These are phyloP conservation scores for Aramus guarauna DNA, from an alignment of 2,113 vertebrate species.

Conservation along the genomic window DNA sequence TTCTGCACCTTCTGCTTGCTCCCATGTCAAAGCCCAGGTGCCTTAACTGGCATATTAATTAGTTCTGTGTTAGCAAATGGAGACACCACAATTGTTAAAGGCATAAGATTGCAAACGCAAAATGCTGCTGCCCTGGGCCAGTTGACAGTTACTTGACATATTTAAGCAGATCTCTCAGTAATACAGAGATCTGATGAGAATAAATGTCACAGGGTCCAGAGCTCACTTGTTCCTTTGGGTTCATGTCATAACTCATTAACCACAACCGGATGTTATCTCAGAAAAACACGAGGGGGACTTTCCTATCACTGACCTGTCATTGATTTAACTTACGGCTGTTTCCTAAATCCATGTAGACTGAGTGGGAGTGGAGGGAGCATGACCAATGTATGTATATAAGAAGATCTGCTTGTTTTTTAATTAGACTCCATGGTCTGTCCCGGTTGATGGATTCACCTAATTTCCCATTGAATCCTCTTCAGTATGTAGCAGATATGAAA, in stretches of 20 bases:
- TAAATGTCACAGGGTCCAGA: not conserved
- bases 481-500: not conserved
- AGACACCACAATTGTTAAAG: not conserved
- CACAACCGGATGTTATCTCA: not conserved
- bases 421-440: not conserved
- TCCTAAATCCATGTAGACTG: not conserved
- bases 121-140: not conserved
- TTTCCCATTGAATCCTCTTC: not conserved
- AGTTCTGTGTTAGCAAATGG: not conserved
- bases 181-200: not conserved
- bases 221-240: not conserved
- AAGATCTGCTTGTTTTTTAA: not conserved
- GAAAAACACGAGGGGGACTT: not conserved
- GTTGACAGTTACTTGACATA: not conserved
- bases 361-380: not conserved
- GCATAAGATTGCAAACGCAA: not conserved
- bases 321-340: not conserved
- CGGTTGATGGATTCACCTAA: not conserved
- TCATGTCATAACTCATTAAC: not conserved
- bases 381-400: not conserved
- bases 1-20: slow-evolving; percentile 28
- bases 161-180: not conserved
- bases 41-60: slow-evolving; percentile 44
- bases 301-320: not conserved
- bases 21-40: slow-evolving; percentile 50